phyloP scores from a whole-genome alignment of 1,140 invertebrate species.

The Cyphomyrmex costatus region DNA sequence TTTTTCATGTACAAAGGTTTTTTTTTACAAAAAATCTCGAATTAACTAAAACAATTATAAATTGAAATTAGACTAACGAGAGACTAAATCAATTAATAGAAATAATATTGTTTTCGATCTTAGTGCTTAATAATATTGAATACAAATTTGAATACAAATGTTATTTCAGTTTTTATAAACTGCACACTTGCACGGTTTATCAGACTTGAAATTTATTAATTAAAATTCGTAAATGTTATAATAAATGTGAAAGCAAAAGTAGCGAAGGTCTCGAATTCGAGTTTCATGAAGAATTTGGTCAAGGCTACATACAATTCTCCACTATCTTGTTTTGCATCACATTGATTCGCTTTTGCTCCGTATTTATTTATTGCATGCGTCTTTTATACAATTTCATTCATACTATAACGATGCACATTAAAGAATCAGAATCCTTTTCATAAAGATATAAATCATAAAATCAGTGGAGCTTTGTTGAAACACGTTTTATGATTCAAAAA shows the following conservation, averaged over 20 bases:
- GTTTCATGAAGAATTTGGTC: conserved; percentile 20
- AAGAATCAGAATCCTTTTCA: not conserved
- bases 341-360: conserved; percentile 30
- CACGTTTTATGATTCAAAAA: not conserved
- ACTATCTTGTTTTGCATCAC: not conserved
- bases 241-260: not conserved
- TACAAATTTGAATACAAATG: too few relatives aligned
- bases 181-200: too few relatives aligned
- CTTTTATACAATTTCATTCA: conserved; percentile 8
- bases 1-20: not conserved
- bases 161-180: too few relatives aligned
- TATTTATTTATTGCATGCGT: not conserved
- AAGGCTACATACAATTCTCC: conserved; percentile 12
- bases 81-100: too few relatives aligned
- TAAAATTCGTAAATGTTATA: not conserved
- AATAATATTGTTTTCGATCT: too few relatives aligned
- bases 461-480: not conserved
- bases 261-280: not conserved
- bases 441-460: conserved; percentile 25
- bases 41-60: not conserved
- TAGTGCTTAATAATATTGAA: too few relatives aligned
- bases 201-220: too few relatives aligned
- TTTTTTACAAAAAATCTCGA: not conserved
- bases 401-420: not conserved
- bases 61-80: too few relatives aligned